Conservation (phyloP, 2,113 vertebrate genomes). For the Emydura subglobosa region DNA sequence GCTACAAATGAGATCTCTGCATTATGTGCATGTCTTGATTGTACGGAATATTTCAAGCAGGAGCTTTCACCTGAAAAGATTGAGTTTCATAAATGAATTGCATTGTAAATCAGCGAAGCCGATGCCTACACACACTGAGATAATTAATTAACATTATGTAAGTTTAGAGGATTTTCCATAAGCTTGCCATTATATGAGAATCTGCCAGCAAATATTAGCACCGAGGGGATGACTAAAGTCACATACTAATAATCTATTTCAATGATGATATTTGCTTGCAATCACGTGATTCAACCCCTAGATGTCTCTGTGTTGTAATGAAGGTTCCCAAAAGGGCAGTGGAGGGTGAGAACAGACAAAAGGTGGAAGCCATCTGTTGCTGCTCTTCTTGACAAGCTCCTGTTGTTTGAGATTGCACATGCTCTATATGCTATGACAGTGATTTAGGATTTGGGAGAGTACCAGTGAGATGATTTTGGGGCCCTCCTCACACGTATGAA, state of each 20-base stretch:
- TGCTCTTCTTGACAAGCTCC: background rate
- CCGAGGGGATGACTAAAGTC: background rate
- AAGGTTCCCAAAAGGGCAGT: background rate
- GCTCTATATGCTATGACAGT: background rate
- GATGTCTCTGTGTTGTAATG: too few relatives aligned
- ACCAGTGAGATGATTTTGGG: background rate
- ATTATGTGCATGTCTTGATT: constrained; percentile 19
- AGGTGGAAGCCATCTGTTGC: too few relatives aligned
- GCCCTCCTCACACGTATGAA: background rate
- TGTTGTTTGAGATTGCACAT: background rate
- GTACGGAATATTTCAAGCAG: background rate
- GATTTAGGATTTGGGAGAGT: background rate
- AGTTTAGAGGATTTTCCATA: background rate
- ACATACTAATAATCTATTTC: background rate
- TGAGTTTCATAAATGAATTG: constrained; percentile 46
- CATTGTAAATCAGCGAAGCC: constrained; percentile 18
- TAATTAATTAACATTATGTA: constrained; percentile 4
- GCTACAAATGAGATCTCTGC: background rate
- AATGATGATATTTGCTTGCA: background rate
- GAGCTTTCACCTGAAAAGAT: constrained; percentile 16
- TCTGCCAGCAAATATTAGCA: background rate
- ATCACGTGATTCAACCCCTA: background rate
- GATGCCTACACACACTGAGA: background rate
- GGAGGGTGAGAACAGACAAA: background rate
- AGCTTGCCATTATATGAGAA: background rate